phyloP scores from a whole-genome alignment of 53 echinoderm and acorn worm genomes.

The Actinopyga echinites region DNA sequence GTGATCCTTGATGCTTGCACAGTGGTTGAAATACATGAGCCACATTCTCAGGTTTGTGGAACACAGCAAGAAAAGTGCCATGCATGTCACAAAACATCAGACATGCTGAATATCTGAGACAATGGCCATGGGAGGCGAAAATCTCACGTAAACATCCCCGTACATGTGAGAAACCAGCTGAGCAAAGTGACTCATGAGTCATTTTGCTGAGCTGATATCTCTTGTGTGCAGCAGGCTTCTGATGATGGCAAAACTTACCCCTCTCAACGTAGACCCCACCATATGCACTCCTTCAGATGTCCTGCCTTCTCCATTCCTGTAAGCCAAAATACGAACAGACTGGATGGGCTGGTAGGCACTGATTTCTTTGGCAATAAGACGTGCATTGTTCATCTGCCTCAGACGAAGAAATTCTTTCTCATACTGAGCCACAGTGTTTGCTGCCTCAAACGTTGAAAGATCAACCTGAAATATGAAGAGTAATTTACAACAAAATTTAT shows the following conservation, averaged over 20 bases:
- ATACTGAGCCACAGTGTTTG: conserved; percentile 74
- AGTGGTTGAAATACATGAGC: too few relatives aligned
- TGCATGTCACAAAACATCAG: too few relatives aligned
- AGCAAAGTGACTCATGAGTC: too few relatives aligned
- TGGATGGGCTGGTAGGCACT: conserved; percentile 85
- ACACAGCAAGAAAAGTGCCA: too few relatives aligned
- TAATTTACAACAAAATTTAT: not conserved
- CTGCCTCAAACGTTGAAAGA: conserved; percentile 86
- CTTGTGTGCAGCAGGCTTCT: too few relatives aligned
- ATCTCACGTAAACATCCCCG: too few relatives aligned
- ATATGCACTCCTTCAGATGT: conserved; percentile 65
- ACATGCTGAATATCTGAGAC: too few relatives aligned
- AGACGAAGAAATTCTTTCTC: conserved; percentile 80
- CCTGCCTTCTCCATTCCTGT: conserved; percentile 87
- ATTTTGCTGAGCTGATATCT: too few relatives aligned
- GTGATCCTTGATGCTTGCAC: too few relatives aligned
- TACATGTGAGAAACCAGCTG: too few relatives aligned
- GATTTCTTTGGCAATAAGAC: conserved; percentile 90
- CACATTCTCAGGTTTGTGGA: too few relatives aligned
- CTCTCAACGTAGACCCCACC: conserved; percentile 86
- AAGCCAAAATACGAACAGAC: conserved; percentile 75
- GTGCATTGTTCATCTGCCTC: conserved; percentile 82
- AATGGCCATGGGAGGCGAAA: too few relatives aligned
- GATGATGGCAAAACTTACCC: conserved; percentile 65
- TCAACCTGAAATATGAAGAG: conserved; percentile 73